Base-by-base conservation (phyloP, 2,797 vertebrate genomes). In the Chloroceryle inda region DNA sequence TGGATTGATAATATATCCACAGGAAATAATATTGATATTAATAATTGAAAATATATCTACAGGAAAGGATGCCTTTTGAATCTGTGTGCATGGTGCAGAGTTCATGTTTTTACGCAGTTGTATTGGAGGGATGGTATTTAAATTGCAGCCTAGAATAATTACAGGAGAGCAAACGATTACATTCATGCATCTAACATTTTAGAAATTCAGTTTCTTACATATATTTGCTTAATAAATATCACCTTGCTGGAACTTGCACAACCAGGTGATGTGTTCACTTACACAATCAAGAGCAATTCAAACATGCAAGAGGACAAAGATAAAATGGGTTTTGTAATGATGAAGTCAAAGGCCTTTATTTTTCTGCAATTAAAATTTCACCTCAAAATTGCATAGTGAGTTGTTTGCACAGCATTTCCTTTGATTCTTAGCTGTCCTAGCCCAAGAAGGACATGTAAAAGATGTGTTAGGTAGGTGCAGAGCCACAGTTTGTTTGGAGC, bases 321-420 rank as follows among this genome's bases (percentile, higher is more conserved):
- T 92, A 92, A 94, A 88, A 78, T 50, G 69, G 44, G 8, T 92
- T 94, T 97, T 94, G 87, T 91, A 95, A 95, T 91, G 35, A 45
- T 67, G 75, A 88, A 23, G 55, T 73, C 77, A 49, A 94, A 88
- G 82, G 59, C 67, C 50, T 96, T 94, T 85, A 68, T 90, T 95
- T 96, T 76, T 81, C 31, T 92, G 76, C 82, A 94, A 88, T 91
- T 94, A 88, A 89, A 81, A 81, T 94, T 73, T 92, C 69, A 76
- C 58, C 42, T 86, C 6, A 2, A 27, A 89, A 66, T 89, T 95
- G 50, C 16, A 0, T 14, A 52, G 55, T 14, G 35, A 75, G 50
- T 88, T 95, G 66, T 91, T 92, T 88, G 24, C 61, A 35, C 21
- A 55, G 72, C 47, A 3, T 88, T 80, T 94, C 16, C 26, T 78